Evolutionary conservation across 2,113 vertebrate genomes (phyloP).

Genomic region (Ctenomys sociabilis): DNA sequence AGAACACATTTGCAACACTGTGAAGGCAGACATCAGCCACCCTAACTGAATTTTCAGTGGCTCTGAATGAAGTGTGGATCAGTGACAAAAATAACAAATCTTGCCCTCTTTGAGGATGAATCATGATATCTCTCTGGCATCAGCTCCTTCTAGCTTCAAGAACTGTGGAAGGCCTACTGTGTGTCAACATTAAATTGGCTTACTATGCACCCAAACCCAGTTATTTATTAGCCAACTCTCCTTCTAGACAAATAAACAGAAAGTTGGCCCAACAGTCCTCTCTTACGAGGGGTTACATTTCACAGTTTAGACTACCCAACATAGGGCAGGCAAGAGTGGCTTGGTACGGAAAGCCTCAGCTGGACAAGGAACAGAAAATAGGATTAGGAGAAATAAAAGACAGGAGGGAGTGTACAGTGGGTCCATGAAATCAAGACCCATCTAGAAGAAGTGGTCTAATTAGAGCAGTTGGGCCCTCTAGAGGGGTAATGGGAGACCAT

Average conservation of each 20-base stretch:
- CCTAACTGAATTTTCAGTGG: not conserved
- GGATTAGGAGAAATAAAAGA: not conserved
- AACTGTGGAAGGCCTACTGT: not conserved
- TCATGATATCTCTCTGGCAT: not conserved
- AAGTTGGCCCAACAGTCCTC: not conserved
- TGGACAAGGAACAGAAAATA: not conserved
- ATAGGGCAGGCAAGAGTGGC: not conserved
- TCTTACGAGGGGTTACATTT: not conserved
- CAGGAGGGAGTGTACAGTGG: not conserved
- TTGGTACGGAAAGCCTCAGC: conserved; percentile 4
- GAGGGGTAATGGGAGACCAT: not conserved
- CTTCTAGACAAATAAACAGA: not conserved
- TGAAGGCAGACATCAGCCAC: not conserved
- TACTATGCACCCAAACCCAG: not conserved
- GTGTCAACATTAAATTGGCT: not conserved
- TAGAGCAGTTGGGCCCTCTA: not conserved
- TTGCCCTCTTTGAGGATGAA: not conserved
- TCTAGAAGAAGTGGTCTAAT: not conserved
- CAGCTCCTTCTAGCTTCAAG: not conserved
- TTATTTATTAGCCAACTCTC: not conserved
- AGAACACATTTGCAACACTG: not conserved
- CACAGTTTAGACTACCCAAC: not conserved
- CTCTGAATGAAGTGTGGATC: conserved; percentile 6
- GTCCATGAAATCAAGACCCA: not conserved
- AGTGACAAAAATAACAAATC: conserved; percentile 58